Conservation (phyloP, 2,888 invertebrate genomes). For the Matsumyia berberina region DNA sequence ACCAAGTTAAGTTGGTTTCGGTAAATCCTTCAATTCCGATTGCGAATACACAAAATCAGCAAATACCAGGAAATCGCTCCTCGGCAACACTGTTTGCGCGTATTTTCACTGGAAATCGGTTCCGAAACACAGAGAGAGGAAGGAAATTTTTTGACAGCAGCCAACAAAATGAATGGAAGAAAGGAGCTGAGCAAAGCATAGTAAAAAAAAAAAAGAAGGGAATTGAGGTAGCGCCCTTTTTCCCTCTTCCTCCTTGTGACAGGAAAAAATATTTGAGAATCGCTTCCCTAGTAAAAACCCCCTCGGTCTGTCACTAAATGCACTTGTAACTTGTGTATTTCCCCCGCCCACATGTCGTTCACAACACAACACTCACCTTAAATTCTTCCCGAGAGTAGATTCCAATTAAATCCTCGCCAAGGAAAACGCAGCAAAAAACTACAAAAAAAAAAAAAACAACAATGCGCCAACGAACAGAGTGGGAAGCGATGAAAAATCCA, state of each 20-base stretch:
- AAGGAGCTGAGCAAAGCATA: constrained; percentile 23
- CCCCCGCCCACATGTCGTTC: background rate
- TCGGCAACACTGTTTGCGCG: constrained; percentile 59
- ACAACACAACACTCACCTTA: constrained; percentile 52
- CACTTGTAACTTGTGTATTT: constrained; percentile 14
- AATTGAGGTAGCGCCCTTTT: constrained; percentile 70
- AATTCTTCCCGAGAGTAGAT: constrained; percentile 30
- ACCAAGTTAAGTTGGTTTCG: too few relatives aligned
- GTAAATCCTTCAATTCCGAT: too few relatives aligned
- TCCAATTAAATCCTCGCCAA: constrained; percentile 47
- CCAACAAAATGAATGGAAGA: constrained; percentile 39
- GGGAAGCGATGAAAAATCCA: constrained; percentile 60
- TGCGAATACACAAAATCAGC: too few relatives aligned
- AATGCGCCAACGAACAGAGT: constrained; percentile 43
- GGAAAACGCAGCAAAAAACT: constrained; percentile 21
- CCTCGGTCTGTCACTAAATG: background rate
- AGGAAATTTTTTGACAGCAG: constrained; percentile 37
- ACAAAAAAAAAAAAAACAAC: constrained; percentile 24
- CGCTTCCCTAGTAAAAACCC: background rate
- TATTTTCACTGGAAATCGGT: constrained; percentile 54
- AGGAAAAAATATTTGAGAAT: background rate
- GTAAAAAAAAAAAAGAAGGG: constrained; percentile 25
- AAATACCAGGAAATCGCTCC: background rate
- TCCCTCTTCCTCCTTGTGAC: background rate
- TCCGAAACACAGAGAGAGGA: constrained; percentile 27